These are phyloP conservation scores for Bibio marci DNA, from an alignment of 2,888 invertebrate genomes.

Conservation along the genomic window DNA sequence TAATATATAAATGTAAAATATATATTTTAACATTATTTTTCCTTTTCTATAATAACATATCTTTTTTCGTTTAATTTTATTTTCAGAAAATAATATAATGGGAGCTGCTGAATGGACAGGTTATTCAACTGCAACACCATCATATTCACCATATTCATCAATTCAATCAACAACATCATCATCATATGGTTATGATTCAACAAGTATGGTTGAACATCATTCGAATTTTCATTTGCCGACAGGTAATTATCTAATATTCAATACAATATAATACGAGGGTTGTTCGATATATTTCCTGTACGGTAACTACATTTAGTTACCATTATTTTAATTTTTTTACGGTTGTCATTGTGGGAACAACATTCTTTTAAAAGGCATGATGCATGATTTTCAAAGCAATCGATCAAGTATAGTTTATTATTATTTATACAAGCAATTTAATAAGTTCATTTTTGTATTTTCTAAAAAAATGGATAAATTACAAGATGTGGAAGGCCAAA, in stretches of 20 bases:
- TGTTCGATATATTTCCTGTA: background rate
- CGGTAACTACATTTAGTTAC: too few relatives aligned
- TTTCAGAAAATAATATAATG: conserved; percentile 40
- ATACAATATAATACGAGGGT: background rate
- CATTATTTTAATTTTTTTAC: too few relatives aligned
- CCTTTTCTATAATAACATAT: background rate
- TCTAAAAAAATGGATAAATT: too few relatives aligned
- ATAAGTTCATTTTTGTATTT: too few relatives aligned
- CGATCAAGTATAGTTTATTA: too few relatives aligned
- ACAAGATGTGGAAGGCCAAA: too few relatives aligned
- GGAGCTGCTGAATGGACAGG: conserved; percentile 46
- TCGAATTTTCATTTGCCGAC: conserved; percentile 40
- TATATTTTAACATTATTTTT: too few relatives aligned
- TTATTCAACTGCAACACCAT: conserved; percentile 31
- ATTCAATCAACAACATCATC: conserved; percentile 30
- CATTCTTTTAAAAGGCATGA: too few relatives aligned
- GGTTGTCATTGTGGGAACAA: too few relatives aligned
- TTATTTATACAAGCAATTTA: too few relatives aligned
- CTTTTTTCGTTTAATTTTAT: conserved; percentile 10
- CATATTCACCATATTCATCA: conserved; percentile 37
- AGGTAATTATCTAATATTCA: conserved; percentile 25
- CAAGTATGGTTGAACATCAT: conserved; percentile 22
- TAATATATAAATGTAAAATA: too few relatives aligned
- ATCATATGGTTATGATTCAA: conserved; percentile 34
- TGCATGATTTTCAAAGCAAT: too few relatives aligned